Conservation (phyloP, 2,113 vertebrate species). For the Chascanopsetta lugubris region DNA sequence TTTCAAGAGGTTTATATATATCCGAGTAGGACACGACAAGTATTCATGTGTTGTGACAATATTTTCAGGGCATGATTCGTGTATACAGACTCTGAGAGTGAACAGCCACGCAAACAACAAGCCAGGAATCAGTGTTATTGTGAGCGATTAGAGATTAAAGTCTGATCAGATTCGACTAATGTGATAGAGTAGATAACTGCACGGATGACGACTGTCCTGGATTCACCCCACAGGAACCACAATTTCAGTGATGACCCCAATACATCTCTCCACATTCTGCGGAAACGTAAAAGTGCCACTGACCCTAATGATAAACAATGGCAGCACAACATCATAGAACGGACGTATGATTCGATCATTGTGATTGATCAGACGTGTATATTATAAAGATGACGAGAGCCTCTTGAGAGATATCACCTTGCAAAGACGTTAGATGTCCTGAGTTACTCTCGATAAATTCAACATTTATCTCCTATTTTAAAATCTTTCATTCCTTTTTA, state of each 20-base stretch:
- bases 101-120: not conserved
- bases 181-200: not conserved
- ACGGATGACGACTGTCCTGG: not conserved
- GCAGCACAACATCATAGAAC: no score
- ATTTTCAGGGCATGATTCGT: conserved; percentile 21
- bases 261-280: not conserved
- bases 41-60: conserved; percentile 12
- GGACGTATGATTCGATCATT: not conserved
- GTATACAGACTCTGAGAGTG: not conserved
- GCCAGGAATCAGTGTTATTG: not conserved
- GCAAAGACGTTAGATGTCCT: not conserved
- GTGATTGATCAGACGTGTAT: not conserved
- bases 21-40: not conserved
- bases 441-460: no score
- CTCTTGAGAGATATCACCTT: no score
- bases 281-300: not conserved
- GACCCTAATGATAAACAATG: no score
- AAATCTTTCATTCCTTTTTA: not conserved
- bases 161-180: not conserved
- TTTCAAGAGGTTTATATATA: conserved; percentile 18
- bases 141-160: not conserved
- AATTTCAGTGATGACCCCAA: not conserved
- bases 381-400: no score
- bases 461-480: no score
- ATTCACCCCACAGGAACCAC: not conserved